phyloP scores from a whole-genome alignment of 1,140 invertebrate genomes.

The Ectropis grisescens region DNA sequence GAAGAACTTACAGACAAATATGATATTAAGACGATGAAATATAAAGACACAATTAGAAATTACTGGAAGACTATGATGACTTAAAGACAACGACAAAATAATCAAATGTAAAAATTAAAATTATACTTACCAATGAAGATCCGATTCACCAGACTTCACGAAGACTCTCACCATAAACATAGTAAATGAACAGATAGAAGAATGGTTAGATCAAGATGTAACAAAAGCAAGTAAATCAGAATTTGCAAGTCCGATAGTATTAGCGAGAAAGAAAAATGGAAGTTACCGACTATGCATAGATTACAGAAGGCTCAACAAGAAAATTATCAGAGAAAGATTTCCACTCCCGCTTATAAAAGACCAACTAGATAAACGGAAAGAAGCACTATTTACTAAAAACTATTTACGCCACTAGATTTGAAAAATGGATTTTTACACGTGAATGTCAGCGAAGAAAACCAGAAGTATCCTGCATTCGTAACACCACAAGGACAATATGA shows the following conservation, averaged over 20 bases:
- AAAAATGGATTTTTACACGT: conserved; percentile 67
- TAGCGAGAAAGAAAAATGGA: conserved; percentile 25
- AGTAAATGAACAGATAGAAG: conserved; percentile 25
- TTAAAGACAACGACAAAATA: conserved; percentile 3
- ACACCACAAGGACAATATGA: conserved; percentile 12
- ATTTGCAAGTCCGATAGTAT: conserved; percentile 22
- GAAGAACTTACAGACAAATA: conserved; percentile 2
- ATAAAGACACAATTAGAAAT: no score
- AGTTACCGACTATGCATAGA: conserved; percentile 56
- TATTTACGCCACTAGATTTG: conserved; percentile 62
- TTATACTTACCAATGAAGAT: conserved; percentile 18
- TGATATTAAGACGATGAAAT: conserved; percentile 9
- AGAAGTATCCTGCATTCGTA: conserved; percentile 30
- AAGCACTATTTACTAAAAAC: no score
- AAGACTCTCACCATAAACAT: conserved; percentile 17
- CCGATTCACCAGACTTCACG: conserved; percentile 23
- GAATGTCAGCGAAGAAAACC: conserved; percentile 21
- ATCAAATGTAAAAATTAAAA: conserved; percentile 15
- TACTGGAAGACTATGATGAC: conserved; percentile 4
- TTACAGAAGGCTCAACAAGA: conserved; percentile 58
- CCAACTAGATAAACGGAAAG: conserved; percentile 39
- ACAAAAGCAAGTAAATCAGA: conserved; percentile 27
- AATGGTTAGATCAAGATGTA: conserved; percentile 21
- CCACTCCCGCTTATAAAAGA: conserved; percentile 69
- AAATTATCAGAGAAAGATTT: conserved; percentile 43